Evolutionary conservation across 2,113 vertebrate species (phyloP).

Genomic region (Gnathonemus echidnorhynchus): DNA sequence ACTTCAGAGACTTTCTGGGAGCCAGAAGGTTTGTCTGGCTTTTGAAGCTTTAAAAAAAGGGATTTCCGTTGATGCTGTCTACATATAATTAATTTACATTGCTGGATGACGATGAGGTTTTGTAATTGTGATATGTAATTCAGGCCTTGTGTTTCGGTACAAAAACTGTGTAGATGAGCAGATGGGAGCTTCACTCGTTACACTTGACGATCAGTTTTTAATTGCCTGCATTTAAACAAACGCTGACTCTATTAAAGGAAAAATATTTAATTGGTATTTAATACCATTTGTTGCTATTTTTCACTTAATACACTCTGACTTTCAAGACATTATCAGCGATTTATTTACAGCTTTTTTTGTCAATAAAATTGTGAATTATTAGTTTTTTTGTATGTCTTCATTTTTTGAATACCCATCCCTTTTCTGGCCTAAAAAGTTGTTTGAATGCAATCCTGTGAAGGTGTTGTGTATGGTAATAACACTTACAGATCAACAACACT

Average conservation of each 20-base stretch:
- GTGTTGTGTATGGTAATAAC: neutral
- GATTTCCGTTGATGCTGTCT: slow-evolving; percentile 27
- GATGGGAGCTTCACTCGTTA: neutral
- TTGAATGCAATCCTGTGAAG: neutral
- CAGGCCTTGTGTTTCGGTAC: neutral
- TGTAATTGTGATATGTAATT: slow-evolving; percentile 28
- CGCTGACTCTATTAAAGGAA: neutral
- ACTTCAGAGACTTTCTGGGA: slow-evolving; percentile 42
- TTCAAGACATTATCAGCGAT: neutral
- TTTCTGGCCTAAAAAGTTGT: neutral
- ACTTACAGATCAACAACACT: slow-evolving; percentile 51
- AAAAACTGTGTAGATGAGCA: neutral
- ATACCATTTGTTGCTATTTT: neutral
- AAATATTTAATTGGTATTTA: neutral
- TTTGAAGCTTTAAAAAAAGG: slow-evolving; percentile 38
- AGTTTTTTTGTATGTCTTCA: neutral
- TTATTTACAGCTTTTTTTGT: neutral
- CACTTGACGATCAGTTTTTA: neutral
- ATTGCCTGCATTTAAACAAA: neutral
- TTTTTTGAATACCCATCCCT: neutral
- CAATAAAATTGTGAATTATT: neutral
- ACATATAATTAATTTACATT: slow-evolving; percentile 37
- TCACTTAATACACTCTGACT: neutral
- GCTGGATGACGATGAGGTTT: slow-evolving; percentile 29
- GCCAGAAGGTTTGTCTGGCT: slow-evolving; percentile 36